phyloP scores from a whole-genome alignment of 1,140 invertebrate genomes.

The Mya arenaria region DNA sequence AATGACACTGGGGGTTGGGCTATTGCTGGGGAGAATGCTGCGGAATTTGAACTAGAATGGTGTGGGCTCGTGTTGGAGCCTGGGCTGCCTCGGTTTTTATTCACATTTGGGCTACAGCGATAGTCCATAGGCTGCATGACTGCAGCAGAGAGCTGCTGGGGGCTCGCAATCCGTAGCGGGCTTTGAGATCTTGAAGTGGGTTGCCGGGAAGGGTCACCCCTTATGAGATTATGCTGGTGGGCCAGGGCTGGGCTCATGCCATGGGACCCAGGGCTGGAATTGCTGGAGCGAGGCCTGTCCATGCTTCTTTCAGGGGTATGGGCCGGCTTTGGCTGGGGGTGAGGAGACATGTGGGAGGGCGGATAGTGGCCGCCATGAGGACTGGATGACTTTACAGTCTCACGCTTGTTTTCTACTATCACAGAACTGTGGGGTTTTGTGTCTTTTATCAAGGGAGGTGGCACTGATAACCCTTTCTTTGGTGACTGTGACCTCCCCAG shows the following conservation, averaged over 20 bases:
- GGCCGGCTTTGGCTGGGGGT: slow-evolving; percentile 71
- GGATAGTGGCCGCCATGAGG: slow-evolving; percentile 57
- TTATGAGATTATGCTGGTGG: slow-evolving; percentile 33
- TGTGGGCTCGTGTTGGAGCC: slow-evolving; percentile 33
- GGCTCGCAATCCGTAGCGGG: slow-evolving; percentile 71
- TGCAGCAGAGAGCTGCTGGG: slow-evolving; percentile 72
- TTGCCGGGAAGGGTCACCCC: neutral
- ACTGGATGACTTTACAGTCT: slow-evolving; percentile 65
- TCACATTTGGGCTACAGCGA: slow-evolving; percentile 56
- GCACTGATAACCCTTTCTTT: slow-evolving; percentile 60
- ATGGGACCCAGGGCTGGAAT: slow-evolving; percentile 66
- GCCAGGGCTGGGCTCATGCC: slow-evolving; percentile 62
- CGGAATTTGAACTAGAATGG: slow-evolving; percentile 32
- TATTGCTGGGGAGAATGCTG: slow-evolving; percentile 64
- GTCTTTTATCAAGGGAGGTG: slow-evolving; percentile 74
- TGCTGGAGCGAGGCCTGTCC: slow-evolving; percentile 66
- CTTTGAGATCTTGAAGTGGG: slow-evolving; percentile 71
- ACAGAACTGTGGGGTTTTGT: slow-evolving; percentile 76
- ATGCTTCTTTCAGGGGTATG: slow-evolving; percentile 72
- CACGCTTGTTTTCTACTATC: slow-evolving; percentile 76
- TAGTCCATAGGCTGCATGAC: slow-evolving; percentile 77
- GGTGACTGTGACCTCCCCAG: slow-evolving; percentile 57
- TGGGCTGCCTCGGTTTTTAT: slow-evolving; percentile 41
- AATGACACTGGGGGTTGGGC: slow-evolving; percentile 75
- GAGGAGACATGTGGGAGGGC: slow-evolving; percentile 66